phyloP scores from a whole-genome alignment of 2,797 vertebrate genomes.

The Smutsia temminckii region DNA sequence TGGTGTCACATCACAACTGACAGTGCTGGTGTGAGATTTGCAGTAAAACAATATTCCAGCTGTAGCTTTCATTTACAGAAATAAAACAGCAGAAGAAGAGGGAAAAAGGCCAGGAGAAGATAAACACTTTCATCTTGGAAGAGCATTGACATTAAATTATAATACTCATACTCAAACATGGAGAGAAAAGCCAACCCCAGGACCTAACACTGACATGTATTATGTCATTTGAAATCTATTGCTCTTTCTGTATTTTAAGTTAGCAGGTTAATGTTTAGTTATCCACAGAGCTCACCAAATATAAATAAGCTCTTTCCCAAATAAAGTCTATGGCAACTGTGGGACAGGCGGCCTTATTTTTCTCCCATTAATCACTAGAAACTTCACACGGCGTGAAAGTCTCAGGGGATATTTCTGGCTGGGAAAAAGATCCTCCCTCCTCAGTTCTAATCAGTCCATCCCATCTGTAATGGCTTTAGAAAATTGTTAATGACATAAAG shows the following conservation, averaged over 20 bases:
- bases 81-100: constrained; percentile 85
- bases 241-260: constrained; percentile 62
- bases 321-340: constrained; percentile 79
- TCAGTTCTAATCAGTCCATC: constrained; percentile 87
- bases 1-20: constrained; percentile 87
- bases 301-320: constrained; percentile 81
- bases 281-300: constrained; percentile 75
- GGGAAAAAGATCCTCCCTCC: constrained; percentile 88
- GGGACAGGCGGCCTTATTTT: constrained; percentile 81
- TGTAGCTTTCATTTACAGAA: constrained; percentile 87
- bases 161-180: constrained; percentile 75
- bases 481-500: constrained; percentile 90
- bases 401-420: constrained; percentile 88
- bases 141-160: constrained; percentile 79
- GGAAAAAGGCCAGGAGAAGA: constrained; percentile 78
- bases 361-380: constrained; percentile 87
- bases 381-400: constrained; percentile 84
- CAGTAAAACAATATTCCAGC: constrained; percentile 89
- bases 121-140: constrained; percentile 85
- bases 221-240: constrained; percentile 58
- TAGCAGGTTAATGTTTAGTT: constrained; percentile 75
- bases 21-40: constrained; percentile 87
- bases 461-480: constrained; percentile 90
- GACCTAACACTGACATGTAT: constrained; percentile 48
- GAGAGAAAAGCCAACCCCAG: constrained; percentile 57